Conservation (phyloP, 2,888 invertebrate genomes). For the Ditula angustiorana region DNA sequence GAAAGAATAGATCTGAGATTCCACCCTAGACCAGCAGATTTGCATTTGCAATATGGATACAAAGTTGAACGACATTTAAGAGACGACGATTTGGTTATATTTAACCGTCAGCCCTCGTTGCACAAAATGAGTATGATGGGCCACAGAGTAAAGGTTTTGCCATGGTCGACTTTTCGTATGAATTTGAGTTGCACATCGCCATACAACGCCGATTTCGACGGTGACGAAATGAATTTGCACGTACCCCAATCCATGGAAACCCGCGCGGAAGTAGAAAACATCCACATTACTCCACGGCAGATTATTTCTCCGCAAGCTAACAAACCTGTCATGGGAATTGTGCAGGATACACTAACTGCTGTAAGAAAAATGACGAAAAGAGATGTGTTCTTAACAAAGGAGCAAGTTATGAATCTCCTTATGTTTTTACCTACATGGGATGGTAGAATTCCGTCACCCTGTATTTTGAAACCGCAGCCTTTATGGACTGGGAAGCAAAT, state of each 20-base stretch:
- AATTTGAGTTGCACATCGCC: conserved; percentile 99
- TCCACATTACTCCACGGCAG: conserved; percentile 98
- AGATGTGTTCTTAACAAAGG: conserved; percentile 98
- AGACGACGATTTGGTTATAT: conserved; percentile 99
- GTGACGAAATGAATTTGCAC: conserved; percentile 99
- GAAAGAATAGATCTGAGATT: conserved; percentile 99
- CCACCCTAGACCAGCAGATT: conserved; percentile 98
- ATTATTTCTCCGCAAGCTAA: conserved; percentile 99
- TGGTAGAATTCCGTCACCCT: conserved; percentile 99
- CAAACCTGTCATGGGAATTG: conserved; percentile 99
- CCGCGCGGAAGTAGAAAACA: conserved; percentile 98
- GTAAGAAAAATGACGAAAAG: conserved; percentile 99
- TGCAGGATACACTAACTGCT: conserved; percentile 98
- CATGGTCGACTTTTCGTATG: conserved; percentile 99
- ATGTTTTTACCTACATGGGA: conserved; percentile 99
- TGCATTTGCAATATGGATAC: conserved; percentile 98
- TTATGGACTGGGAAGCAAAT: conserved; percentile 99
- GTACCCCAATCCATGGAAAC: conserved; percentile 99
- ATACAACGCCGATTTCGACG: conserved; percentile 99
- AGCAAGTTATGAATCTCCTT: conserved; percentile 99
- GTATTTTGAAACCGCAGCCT: conserved; percentile 97
- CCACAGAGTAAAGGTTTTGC: conserved; percentile 97
- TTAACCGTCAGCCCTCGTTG: conserved; percentile 99
- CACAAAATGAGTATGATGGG: conserved; percentile 99
- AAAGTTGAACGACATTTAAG: conserved; percentile 98